Evolutionary conservation across 1,140 invertebrate species (phyloP), one percentile per base, ranked within the genome.

Genomic region (Adelges cooleyi): DNA sequence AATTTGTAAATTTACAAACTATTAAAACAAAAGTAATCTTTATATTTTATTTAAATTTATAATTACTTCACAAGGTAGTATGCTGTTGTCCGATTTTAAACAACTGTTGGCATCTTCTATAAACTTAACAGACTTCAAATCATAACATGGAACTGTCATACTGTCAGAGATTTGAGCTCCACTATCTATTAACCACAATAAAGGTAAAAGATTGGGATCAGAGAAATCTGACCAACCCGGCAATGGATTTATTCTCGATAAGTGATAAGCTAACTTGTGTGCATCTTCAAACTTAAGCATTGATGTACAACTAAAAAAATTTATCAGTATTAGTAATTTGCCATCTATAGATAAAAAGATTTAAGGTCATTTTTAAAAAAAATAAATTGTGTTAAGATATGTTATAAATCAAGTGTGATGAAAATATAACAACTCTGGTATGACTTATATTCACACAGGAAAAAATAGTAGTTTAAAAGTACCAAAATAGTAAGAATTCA

Each of bases 201-300:
- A 36, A 20, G 56, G 42, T 6, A 62, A 29, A 29, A 62, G 27
- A 62, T 62, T 48, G 13, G 56, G 11, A 8, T 62, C 56, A 6
- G 42, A 48, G 46, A 62, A 62, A 22, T 44, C 46, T 62, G 56
- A 29, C 56, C 56, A 62, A 20, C 17, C 27, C 6, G 56, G 40
- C 20, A 62, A 62, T 62, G 56, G 56, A 22, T 48, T 62, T 33
- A 62, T 23, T 62, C 56, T 62, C 10, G 56, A 62, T 29, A 62
- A 48, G n/a, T 62, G 56, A 3, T 48, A 62, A 3, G 56, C 56
- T 20, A 62, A 46, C 20, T 18, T 62, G 29, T 62, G 56, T 20
- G 11, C 20, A 13, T 48, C 56, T 6, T 62, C 56, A 46, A 18
- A 33, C 15, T 4, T 20, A 9, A 23, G 23, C 1, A 42, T 40